Base-by-base conservation (phyloP, 1,140 invertebrate genomes). In the Araneus ventricosus region DNA sequence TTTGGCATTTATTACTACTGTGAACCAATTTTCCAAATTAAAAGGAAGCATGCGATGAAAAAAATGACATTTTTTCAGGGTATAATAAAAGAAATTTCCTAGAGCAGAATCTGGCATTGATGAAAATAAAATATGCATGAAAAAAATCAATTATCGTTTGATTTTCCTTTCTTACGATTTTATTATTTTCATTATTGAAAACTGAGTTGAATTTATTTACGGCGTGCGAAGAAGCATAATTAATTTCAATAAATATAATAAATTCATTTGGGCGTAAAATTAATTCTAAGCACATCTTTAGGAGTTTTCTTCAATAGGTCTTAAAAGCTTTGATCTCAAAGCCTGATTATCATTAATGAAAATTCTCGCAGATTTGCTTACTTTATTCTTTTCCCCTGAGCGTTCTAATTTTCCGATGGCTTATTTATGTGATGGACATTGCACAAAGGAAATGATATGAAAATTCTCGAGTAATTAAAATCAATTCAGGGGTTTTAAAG, bases 191-290 rank as follows among this genome's bases (percentile, higher is more conserved):
- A 52, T 52, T 52, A 52, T 52, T 52, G 45, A 52, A 52, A 52
- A 52, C 45, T 52, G 45, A 8, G 10, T 52, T 1, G 45, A 41
- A 67, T 67, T 67, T 67, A 67, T 67, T 67, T 67, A 30, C 24
- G 14, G n/a, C 63, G 10, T 30, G 63, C n/a, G n/a, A n/a, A 67
- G 63, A 10, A 6, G 27, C 63, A 67, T 67, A 67, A 67, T 67
- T 67, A 67, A 67, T 67, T 67, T 67, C 27, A 67, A 30, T 67
- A 67, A 67, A 27, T 10, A 67, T 67, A n/a, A 67, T 67, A 30
- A 67, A 67, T 67, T 67, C 63, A 67, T 67, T 67, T 67, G 63
- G 27, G 63, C 63, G 63, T 67, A 27, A 67, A 67, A 67, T 67
- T 67, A 67, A 67, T 67, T 67, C 63, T 14, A 67, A 27, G 63